Evolutionary conservation across 2,797 vertebrate species (phyloP).

Genomic region (Propithecus deckenii): DNA sequence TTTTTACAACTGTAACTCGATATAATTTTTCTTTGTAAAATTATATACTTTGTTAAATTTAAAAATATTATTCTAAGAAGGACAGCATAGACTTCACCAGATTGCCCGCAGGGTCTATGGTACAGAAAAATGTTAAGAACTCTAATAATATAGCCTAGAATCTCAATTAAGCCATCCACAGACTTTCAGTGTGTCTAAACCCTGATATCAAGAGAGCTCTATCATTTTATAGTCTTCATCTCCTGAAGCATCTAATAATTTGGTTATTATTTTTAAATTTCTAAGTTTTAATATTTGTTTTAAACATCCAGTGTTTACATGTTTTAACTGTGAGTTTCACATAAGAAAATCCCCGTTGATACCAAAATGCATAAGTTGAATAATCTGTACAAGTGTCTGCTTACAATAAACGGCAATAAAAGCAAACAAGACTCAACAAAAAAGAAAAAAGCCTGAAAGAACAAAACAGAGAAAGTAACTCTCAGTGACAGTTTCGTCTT

Average conservation of each 20-base stretch:
- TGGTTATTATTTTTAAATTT: not conserved
- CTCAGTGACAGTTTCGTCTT: conserved; percentile 90
- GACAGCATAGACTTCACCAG: not conserved
- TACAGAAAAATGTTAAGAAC: not conserved
- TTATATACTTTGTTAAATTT: not conserved
- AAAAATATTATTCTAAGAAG: not conserved
- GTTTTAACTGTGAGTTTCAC: conserved; percentile 24
- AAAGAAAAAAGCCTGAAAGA: conserved; percentile 79
- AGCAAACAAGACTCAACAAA: conserved; percentile 82
- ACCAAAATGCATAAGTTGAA: conserved; percentile 76
- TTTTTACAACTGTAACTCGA: not conserved
- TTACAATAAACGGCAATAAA: conserved; percentile 83
- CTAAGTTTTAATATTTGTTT: not conserved
- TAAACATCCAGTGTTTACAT: not conserved
- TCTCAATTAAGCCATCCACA: not conserved
- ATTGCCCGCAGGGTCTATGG: not conserved
- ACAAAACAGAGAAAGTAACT: conserved; percentile 86
- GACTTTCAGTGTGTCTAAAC: not conserved
- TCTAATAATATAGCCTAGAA: not conserved
- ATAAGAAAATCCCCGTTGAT: conserved; percentile 40
- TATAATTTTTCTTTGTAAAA: not conserved
- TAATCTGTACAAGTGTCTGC: not conserved
- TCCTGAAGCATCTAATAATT: not conserved
- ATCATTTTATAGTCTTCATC: not conserved
- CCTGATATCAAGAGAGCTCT: not conserved